Conservation (phyloP, 2,113 vertebrate genomes). For the Seriola aureovittata region DNA sequence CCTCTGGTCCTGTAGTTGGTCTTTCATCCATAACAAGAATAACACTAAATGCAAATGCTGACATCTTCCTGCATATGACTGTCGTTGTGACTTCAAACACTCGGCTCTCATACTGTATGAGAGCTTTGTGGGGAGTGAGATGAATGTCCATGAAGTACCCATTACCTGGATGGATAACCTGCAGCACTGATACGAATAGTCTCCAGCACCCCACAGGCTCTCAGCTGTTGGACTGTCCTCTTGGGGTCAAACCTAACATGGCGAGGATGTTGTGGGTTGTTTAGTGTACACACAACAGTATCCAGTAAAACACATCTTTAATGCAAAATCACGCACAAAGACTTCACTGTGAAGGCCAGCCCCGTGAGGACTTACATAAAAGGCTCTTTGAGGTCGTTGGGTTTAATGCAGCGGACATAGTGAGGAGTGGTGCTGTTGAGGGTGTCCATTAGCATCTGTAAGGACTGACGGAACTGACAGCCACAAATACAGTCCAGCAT, state of each 20-base stretch:
- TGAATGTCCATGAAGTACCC: neutral
- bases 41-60: neutral
- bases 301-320: neutral
- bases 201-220: constrained; percentile 88
- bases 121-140: neutral
- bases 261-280: neutral
- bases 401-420: constrained; percentile 90
- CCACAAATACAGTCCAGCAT: neutral
- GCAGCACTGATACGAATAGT: constrained; percentile 88
- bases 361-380: constrained; percentile 76
- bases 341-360: neutral
- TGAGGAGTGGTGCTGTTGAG: constrained; percentile 86
- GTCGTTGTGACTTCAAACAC: neutral
- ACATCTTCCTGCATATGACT: neutral
- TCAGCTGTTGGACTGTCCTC: constrained; percentile 86
- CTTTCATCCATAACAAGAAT: neutral
- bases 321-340: neutral
- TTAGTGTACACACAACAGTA: neutral
- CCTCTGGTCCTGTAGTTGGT: too few species aligned
- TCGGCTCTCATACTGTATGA: neutral
- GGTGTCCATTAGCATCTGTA: constrained; percentile 84
- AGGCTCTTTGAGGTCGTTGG: constrained; percentile 86
- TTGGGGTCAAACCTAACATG: constrained; percentile 84
- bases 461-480: constrained; percentile 85
- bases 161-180: constrained; percentile 86